Base-by-base conservation (phyloP, 2,888 invertebrate genomes). In the Acanthosoma haemorrhoidale region DNA sequence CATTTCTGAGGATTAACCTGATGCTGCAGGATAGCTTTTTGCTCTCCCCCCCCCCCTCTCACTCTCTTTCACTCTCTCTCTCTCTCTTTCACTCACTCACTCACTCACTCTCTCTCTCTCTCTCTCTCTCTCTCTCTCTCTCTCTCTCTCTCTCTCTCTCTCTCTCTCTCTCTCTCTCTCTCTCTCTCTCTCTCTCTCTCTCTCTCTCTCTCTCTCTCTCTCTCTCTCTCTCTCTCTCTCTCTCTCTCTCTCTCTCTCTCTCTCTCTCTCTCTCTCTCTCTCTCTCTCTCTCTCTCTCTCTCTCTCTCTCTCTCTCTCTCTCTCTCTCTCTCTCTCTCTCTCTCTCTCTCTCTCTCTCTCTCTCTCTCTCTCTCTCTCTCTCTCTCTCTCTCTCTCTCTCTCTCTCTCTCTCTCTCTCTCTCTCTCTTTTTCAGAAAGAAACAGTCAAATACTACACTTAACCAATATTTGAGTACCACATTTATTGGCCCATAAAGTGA, bases 401-500 rank as follows among this genome's bases (percentile, higher is more conserved):
- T 68, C 68, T 51, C 68, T 68, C 68, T 68, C 68, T 68, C 68
- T 68, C 68, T 68, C 68, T 68, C 68, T 68, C 68, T 51, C 68
- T 68, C 68, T 68, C 68, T 68, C 68, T 43, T 31, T 36, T n/a
- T 38, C 64, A n/a, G n/a, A n/a, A n/a, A n/a, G n/a, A n/a, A n/a
- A n/a, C n/a, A n/a, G n/a, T n/a, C n/a, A n/a, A n/a, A n/a, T n/a
- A n/a, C n/a, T n/a, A n/a, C n/a, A n/a, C n/a, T n/a, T n/a, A n/a
- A n/a, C n/a, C n/a, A n/a, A n/a, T n/a, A n/a, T n/a, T n/a, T n/a
- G n/a, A n/a, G n/a, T n/a, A n/a, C n/a, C n/a, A n/a, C n/a, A n/a
- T n/a, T n/a, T n/a, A n/a, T n/a, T n/a, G n/a, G n/a, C n/a, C n/a
- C n/a, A n/a, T n/a, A n/a, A n/a, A n/a, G n/a, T n/a, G n/a, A n/a